These are phyloP conservation scores for Drosophila phalerata DNA, from an alignment of 2,888 invertebrate genomes.

Conservation along the genomic window DNA sequence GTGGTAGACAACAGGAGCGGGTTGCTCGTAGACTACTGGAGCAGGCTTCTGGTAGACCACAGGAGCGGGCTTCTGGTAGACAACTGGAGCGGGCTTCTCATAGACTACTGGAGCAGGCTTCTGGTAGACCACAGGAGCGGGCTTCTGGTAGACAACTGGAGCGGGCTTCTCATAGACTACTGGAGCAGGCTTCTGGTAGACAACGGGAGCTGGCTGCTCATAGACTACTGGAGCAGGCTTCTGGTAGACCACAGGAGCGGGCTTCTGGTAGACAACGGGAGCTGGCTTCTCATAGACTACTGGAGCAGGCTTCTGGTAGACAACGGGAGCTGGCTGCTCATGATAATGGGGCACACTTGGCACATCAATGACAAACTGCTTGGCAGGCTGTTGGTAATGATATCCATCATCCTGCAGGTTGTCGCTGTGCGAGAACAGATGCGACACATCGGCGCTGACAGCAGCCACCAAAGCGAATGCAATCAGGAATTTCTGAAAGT, in stretches of 20 bases:
- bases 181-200: constrained; percentile 27
- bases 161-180: constrained; percentile 26
- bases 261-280: constrained; percentile 46
- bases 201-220: constrained; percentile 27
- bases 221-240: constrained; percentile 49
- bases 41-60: constrained; percentile 41
- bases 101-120: constrained; percentile 50
- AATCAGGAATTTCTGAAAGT: constrained; percentile 79
- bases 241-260: constrained; percentile 29
- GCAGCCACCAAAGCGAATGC: constrained; percentile 80
- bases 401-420: constrained; percentile 82
- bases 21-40: constrained; percentile 36
- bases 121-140: constrained; percentile 27
- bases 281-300: constrained; percentile 30
- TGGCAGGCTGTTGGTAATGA: constrained; percentile 69
- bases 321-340: constrained; percentile 33
- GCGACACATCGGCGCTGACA: constrained; percentile 82
- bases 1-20: constrained; percentile 27
- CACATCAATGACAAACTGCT: constrained; percentile 73
- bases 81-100: constrained; percentile 28
- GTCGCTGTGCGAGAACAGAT: constrained; percentile 80
- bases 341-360: constrained; percentile 47
- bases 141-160: constrained; percentile 46
- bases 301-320: constrained; percentile 53
- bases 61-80: constrained; percentile 23